A percentile compares a stretch with the other conserved stretches of the same genome.
Conservation (phyloP, 2,888 invertebrate species). For the Tortricodes alternella region DNA sequence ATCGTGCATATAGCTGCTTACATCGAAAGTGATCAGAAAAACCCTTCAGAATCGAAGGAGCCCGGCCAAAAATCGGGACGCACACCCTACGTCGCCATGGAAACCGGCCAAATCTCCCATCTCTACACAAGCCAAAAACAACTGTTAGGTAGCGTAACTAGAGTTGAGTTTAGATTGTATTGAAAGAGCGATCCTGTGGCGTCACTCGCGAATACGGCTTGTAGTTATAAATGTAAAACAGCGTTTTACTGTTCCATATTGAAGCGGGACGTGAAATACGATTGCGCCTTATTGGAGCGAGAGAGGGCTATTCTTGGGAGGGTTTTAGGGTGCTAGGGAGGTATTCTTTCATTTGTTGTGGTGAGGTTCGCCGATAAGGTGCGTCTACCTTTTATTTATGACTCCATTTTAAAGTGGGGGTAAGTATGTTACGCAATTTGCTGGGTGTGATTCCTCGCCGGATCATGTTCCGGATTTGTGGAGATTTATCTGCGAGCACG, state of each 20-base stretch:
- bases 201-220: conserved; percentile 58
- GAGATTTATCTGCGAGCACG: conserved; percentile 33
- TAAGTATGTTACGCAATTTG: conserved; percentile 69
- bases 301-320: conserved; percentile 37
- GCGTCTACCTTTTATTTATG: conserved; percentile 79
- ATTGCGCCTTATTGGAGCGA: conserved; percentile 39
- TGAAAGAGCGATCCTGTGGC: conserved; percentile 35
- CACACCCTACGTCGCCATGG: conserved; percentile 60
- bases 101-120: conserved; percentile 46
- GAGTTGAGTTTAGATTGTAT: conserved; percentile 36
- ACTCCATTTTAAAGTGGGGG: conserved; percentile 78
- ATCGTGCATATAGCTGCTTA: conserved; percentile 34
- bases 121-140: conserved; percentile 35
- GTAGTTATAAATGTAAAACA: conserved; percentile 83
- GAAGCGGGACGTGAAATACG: conserved; percentile 48
- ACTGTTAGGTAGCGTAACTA: conserved; percentile 41
- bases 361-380: conserved; percentile 68
- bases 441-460: conserved; percentile 56
- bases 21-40: conserved; percentile 57
- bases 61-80: conserved; percentile 67
- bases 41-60: conserved; percentile 66
- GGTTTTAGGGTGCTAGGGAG: conserved; percentile 44
- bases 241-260: conserved; percentile 58
- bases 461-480: conserved; percentile 39
- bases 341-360: conserved; percentile 75